Evolutionary conservation across 2,888 invertebrate genomes (phyloP).

Genomic region (Pelosia muscerda): DNA sequence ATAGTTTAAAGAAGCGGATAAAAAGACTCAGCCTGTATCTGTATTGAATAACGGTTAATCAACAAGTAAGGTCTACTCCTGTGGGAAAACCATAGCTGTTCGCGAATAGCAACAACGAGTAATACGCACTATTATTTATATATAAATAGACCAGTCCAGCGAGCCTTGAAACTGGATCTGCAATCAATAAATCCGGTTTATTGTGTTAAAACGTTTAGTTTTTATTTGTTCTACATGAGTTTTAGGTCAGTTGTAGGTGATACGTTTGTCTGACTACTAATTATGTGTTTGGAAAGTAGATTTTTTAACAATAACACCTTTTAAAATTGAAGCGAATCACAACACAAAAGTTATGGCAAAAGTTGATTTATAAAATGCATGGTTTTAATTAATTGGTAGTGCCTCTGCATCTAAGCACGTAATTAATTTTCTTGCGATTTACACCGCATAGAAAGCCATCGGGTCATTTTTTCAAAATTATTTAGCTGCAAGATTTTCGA

Average conservation of each 20-base stretch:
- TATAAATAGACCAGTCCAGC: not conserved
- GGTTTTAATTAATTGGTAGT: no score
- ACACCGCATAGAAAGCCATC: no score
- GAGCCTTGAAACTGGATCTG: not conserved
- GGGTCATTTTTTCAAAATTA: no score
- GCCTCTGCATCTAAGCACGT: no score
- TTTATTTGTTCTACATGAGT: not conserved
- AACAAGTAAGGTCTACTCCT: slow-evolving; percentile 2
- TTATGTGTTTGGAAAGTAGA: not conserved
- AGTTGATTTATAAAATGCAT: no score
- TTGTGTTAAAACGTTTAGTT: not conserved
- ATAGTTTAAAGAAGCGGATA: not conserved
- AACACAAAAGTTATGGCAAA: not conserved
- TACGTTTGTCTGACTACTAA: not conserved
- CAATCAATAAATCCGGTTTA: not conserved
- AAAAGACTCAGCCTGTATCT: not conserved
- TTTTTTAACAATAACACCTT: not conserved
- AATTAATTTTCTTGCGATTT: no score
- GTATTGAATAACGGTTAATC: slow-evolving; percentile 6
- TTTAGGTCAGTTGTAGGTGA: slow-evolving; percentile 1
- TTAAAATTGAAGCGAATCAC: not conserved
- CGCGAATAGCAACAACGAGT: not conserved
- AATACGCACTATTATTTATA: not conserved
- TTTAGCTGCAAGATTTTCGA: no score
- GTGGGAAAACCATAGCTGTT: not conserved